Conservation (phyloP, 2,797 vertebrate genomes). For the Typhlichthys subterraneus region DNA sequence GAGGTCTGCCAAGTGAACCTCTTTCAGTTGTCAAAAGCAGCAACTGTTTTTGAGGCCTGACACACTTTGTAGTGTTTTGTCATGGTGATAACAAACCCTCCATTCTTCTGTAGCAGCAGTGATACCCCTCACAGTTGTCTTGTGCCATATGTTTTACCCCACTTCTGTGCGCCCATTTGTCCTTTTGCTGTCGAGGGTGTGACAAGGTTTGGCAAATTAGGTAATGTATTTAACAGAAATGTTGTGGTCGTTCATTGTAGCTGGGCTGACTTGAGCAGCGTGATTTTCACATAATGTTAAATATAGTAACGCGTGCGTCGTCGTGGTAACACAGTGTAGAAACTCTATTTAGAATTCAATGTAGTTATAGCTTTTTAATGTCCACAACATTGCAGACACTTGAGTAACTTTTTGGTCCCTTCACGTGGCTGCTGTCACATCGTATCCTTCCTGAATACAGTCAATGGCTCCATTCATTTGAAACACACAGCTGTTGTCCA, state of each 20-base stretch:
- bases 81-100: constrained; percentile 54
- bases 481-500: constrained; percentile 42
- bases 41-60: constrained; percentile 67
- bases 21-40: constrained; percentile 61
- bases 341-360: constrained; percentile 32
- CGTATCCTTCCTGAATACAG: constrained; percentile 40
- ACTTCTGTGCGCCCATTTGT: constrained; percentile 45
- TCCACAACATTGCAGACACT: constrained; percentile 19
- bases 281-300: constrained; percentile 68
- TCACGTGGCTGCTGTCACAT: constrained; percentile 37
- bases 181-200: constrained; percentile 46
- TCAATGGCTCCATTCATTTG: constrained; percentile 59
- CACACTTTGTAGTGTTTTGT: constrained; percentile 42
- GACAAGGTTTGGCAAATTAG: constrained; percentile 57
- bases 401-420: constrained; percentile 36
- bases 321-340: constrained; percentile 30
- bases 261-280: constrained; percentile 48
- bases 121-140: constrained; percentile 62
- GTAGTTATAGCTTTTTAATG: neutral
- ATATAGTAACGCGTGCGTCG: constrained; percentile 56
- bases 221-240: constrained; percentile 41
- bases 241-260: constrained; percentile 57
- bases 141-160: constrained; percentile 63
- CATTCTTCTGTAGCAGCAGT: constrained; percentile 60
- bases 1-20: constrained; percentile 5